Percentiles rank a stretch among this genome's conserved stretches.
Evolutionary conservation across 2,113 vertebrate species (phyloP).

Genomic region (Carassius gibelio): DNA sequence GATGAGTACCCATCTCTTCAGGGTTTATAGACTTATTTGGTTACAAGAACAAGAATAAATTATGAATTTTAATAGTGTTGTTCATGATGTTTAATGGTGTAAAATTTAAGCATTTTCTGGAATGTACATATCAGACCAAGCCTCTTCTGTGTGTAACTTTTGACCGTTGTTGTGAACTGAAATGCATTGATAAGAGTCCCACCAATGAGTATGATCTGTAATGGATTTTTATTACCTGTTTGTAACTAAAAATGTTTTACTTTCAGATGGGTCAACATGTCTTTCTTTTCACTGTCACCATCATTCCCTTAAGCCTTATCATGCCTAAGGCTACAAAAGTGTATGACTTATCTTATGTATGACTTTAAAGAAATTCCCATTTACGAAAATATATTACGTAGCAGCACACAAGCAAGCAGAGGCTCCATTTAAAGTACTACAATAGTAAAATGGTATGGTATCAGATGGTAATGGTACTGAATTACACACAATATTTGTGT

Average conservation of each 20-base stretch:
- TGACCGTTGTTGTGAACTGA: slow-evolving; percentile 7
- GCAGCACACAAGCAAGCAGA: too few species aligned
- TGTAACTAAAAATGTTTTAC: slow-evolving; percentile 23
- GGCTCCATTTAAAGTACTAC: too few species aligned
- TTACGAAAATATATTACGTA: too few species aligned
- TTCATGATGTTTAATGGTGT: background rate
- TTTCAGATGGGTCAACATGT: background rate
- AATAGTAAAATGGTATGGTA: too few species aligned
- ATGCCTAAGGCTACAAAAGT: too few species aligned
- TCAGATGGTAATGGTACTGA: too few species aligned
- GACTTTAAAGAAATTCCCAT: too few species aligned
- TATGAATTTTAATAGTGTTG: background rate
- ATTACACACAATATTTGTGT: too few species aligned
- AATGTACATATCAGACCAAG: slow-evolving; percentile 21
- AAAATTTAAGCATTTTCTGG: background rate
- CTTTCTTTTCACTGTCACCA: background rate
- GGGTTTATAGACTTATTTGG: background rate
- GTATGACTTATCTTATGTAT: too few species aligned
- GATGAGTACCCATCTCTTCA: background rate
- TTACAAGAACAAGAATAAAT: background rate
- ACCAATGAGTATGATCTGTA: slow-evolving; percentile 4
- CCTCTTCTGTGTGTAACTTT: slow-evolving; percentile 27
- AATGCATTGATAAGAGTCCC: slow-evolving; percentile 19
- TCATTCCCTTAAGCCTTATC: too few species aligned
- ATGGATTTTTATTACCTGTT: slow-evolving; percentile 43